Conservation (phyloP, 2,888 invertebrate genomes). For the Orthosia incerta region DNA sequence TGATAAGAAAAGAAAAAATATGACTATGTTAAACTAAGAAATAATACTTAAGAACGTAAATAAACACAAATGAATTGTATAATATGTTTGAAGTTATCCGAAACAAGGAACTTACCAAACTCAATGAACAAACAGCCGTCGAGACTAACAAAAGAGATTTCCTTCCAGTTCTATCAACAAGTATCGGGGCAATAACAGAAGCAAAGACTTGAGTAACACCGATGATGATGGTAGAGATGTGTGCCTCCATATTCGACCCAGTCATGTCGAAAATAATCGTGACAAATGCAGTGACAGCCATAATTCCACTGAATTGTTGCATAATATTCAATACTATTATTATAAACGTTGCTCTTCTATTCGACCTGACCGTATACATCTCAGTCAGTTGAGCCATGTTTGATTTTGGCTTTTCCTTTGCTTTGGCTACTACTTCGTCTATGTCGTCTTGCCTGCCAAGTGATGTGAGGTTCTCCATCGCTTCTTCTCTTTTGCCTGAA, state of each 20-base stretch:
- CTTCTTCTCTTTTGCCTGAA: conserved; percentile 70
- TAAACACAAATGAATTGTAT: neutral
- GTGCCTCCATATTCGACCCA: conserved; percentile 70
- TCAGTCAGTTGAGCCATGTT: conserved; percentile 68
- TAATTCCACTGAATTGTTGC: conserved; percentile 74
- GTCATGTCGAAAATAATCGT: conserved; percentile 76
- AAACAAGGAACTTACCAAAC: conserved; percentile 72
- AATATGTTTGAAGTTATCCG: neutral
- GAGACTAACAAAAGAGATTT: conserved; percentile 73
- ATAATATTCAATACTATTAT: conserved; percentile 69
- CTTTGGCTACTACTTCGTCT: conserved; percentile 62
- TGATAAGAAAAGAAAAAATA: too few relatives aligned
- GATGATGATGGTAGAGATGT: conserved; percentile 76
- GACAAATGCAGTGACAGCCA: conserved; percentile 71
- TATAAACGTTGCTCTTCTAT: conserved; percentile 74
- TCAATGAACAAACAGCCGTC: conserved; percentile 70
- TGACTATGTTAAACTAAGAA: neutral
- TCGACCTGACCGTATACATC: conserved; percentile 71
- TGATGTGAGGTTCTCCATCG: conserved; percentile 64
- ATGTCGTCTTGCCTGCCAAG: conserved; percentile 75
- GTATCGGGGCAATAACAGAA: conserved; percentile 71
- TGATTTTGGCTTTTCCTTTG: conserved; percentile 50
- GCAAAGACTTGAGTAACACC: conserved; percentile 73
- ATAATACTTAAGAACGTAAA: neutral
- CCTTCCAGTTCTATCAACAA: conserved; percentile 77